Conservation (phyloP, 1,140 invertebrate species). For the Chrysoperla carnea region DNA sequence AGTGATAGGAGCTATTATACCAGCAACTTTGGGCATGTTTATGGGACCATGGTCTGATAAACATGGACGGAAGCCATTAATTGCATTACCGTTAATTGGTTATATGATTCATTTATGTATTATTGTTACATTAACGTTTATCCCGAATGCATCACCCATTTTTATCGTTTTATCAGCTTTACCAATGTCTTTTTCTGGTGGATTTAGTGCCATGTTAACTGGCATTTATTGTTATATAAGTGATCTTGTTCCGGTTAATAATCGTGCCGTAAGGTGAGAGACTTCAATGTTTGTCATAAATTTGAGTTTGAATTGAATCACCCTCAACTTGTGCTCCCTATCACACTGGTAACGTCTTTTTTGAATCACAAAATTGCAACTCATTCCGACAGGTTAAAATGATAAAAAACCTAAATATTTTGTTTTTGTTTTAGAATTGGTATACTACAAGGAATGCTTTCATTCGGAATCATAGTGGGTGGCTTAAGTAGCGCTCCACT, state of each 20-base stretch:
- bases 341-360: too few species aligned
- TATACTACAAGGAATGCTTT: not conserved
- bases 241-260: not conserved
- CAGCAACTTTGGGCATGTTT: not conserved
- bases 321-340: too few species aligned
- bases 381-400: too few species aligned
- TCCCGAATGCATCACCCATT: not conserved
- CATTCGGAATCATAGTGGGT: not conserved
- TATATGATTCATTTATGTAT: not conserved
- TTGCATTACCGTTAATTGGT: not conserved
- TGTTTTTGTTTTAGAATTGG: not conserved
- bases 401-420: too few species aligned
- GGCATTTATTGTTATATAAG: not conserved
- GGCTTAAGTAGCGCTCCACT: not conserved
- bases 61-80: not conserved
- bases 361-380: too few species aligned
- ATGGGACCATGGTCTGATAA: not conserved
- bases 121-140: not conserved
- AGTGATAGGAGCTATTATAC: not conserved
- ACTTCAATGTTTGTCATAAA: too few species aligned
- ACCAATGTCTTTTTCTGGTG: not conserved
- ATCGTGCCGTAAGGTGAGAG: not conserved
- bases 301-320: too few species aligned
- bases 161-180: not conserved
- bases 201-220: not conserved